phyloP scores from a whole-genome alignment of 2,797 vertebrate genomes.

The Gymnodraco acuticeps region DNA sequence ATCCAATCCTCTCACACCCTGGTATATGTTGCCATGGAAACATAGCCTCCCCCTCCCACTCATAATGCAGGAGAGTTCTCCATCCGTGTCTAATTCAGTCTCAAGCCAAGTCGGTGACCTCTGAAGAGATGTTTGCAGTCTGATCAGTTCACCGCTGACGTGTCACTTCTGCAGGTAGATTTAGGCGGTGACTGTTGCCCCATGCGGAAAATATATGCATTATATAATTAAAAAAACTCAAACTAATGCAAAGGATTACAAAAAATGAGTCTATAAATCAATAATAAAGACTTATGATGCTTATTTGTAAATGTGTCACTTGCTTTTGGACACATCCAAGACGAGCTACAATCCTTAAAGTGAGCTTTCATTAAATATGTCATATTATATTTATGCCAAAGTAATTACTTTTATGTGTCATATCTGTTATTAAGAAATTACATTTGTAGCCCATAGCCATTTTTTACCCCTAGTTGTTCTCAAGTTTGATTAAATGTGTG shows the following conservation, averaged over 20 bases:
- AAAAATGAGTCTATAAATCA: neutral
- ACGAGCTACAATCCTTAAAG: neutral
- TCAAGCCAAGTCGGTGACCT: constrained; percentile 75
- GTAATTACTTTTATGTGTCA: neutral
- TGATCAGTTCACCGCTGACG: constrained; percentile 53
- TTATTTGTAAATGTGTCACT: neutral
- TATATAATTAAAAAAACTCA: constrained; percentile 5
- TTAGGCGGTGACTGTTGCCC: constrained; percentile 33
- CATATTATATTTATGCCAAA: neutral
- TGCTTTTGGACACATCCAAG: neutral
- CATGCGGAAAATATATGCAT: neutral
- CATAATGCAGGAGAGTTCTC: constrained; percentile 73
- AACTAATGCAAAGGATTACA: neutral
- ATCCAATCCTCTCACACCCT: constrained; percentile 72
- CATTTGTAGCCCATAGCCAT: neutral
- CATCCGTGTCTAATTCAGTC: constrained; percentile 79
- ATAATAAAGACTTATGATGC: too few relatives aligned
- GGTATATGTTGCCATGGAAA: constrained; percentile 80
- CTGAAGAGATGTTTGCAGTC: constrained; percentile 72
- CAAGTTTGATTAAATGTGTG: constrained; percentile 34
- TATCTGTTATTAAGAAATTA: constrained; percentile 12
- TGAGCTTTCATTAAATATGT: neutral
- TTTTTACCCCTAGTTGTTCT: constrained; percentile 15
- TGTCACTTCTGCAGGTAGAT: constrained; percentile 51
- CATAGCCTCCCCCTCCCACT: constrained; percentile 51